Evolutionary conservation across 37 sponge, comb jelly and placozoan genomes (phyloP).

Genomic region (Ephydatia muelleri): DNA sequence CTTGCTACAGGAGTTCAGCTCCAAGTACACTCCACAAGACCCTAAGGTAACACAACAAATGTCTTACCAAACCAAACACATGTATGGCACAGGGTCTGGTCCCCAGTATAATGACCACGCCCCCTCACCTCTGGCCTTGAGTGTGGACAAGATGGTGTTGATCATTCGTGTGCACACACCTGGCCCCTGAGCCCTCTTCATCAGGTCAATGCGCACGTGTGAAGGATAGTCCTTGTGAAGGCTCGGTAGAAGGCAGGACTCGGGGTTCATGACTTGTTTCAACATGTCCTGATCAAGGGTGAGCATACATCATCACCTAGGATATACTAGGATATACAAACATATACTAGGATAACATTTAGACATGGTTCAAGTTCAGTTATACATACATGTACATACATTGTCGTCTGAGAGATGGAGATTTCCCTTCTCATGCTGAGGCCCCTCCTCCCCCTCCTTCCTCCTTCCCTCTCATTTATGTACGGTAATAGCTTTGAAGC

Average conservation of each 20-base stretch:
- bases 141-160: constrained; percentile 65
- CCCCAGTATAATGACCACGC: neutral
- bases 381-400: too few species aligned
- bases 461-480: too few species aligned
- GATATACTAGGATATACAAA: neutral
- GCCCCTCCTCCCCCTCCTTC: too few species aligned
- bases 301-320: neutral
- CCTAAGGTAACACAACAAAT: constrained; percentile 63
- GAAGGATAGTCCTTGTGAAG: constrained; percentile 80
- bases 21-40: constrained; percentile 87
- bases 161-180: constrained; percentile 72
- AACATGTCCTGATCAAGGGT: constrained; percentile 41
- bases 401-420: too few species aligned
- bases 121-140: constrained; percentile 79
- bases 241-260: constrained; percentile 65
- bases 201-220: constrained; percentile 90
- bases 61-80: neutral
- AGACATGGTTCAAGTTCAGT: too few species aligned
- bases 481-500: too few species aligned
- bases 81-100: neutral
- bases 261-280: constrained; percentile 32
- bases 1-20: constrained; percentile 72
- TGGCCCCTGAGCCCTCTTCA: constrained; percentile 83
- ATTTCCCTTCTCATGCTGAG: too few species aligned
- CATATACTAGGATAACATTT: too few species aligned